Percentiles rank a stretch among this genome's conserved stretches.
Evolutionary conservation across 2,888 invertebrate species (phyloP).

Genomic region (Aquatica leii): DNA sequence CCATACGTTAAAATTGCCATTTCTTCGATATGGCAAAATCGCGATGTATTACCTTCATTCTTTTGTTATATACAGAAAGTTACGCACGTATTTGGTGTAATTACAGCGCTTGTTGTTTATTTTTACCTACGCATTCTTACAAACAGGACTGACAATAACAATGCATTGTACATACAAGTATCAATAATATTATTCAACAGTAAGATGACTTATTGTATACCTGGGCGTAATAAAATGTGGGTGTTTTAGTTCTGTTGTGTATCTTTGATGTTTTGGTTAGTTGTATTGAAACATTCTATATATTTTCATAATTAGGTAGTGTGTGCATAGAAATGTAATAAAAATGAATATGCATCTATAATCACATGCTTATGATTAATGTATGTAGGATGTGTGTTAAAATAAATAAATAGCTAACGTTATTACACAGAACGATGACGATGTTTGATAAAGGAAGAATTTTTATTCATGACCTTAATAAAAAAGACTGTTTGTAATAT

Average conservation of each 20-base stretch:
- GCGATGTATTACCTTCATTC: too few relatives aligned
- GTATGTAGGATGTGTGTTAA: slow-evolving; percentile 10
- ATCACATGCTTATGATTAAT: slow-evolving; percentile 18
- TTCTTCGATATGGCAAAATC: too few relatives aligned
- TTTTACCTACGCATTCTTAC: too few relatives aligned
- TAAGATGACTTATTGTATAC: not conserved
- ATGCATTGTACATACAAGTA: not conserved
- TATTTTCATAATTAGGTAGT: not conserved
- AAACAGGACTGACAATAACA: too few relatives aligned
- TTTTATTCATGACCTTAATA: slow-evolving; percentile 7
- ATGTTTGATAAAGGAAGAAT: slow-evolving; percentile 9
- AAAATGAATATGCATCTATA: slow-evolving; percentile 7
- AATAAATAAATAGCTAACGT: not conserved
- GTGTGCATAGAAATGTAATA: slow-evolving; percentile 3
- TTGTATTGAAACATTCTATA: not conserved
- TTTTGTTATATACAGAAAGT: too few relatives aligned
- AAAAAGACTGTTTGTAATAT: not conserved
- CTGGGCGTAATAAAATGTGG: slow-evolving; percentile 10
- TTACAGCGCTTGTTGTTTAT: too few relatives aligned
- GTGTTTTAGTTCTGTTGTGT: not conserved
- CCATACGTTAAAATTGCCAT: too few relatives aligned
- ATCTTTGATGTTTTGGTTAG: not conserved
- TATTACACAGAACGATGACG: slow-evolving; percentile 11
- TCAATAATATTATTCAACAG: slow-evolving; percentile 3
- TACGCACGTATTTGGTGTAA: too few relatives aligned